Evolutionary conservation across 2,113 vertebrate species (phyloP).

Genomic region (Datnioides undecimradiatus): DNA sequence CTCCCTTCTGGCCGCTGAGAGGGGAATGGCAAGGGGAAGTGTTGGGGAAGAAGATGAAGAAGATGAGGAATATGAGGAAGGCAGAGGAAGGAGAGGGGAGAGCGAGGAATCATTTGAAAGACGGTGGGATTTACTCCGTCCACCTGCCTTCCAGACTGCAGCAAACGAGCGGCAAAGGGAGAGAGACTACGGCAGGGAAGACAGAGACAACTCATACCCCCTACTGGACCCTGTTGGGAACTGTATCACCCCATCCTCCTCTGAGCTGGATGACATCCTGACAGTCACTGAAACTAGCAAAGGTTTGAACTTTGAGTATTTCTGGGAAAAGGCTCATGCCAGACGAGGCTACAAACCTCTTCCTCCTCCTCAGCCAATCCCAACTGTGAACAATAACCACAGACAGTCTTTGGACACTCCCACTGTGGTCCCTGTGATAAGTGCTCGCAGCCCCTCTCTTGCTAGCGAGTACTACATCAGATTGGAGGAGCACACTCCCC

Average conservation of each 20-base stretch:
- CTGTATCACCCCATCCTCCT: constrained; percentile 80
- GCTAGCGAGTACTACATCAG: constrained; percentile 94
- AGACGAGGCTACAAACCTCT: constrained; percentile 87
- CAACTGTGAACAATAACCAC: constrained; percentile 83
- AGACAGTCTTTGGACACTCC: constrained; percentile 90
- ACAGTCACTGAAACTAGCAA: constrained; percentile 94
- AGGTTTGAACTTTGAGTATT: constrained; percentile 94
- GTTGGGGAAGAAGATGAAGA: constrained; percentile 82
- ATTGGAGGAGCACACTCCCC: constrained; percentile 90
- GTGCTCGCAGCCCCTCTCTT: constrained; percentile 92
- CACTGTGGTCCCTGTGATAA: constrained; percentile 93
- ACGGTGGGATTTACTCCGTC: constrained; percentile 90
- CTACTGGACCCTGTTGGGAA: constrained; percentile 86
- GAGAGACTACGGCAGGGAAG: constrained; percentile 77
- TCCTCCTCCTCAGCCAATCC: constrained; percentile 83
- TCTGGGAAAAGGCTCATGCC: constrained; percentile 92
- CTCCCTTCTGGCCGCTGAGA: constrained; percentile 88
- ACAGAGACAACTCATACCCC: constrained; percentile 86
- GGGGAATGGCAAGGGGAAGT: constrained; percentile 69
- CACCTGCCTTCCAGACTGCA: constrained; percentile 82
- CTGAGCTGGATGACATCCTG: constrained; percentile 91
- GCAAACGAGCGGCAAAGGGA: constrained; percentile 78
- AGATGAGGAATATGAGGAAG: constrained; percentile 81
- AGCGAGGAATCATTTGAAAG: constrained; percentile 91
- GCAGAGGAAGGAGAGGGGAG: constrained; percentile 79